phyloP scores from a whole-genome alignment of 64 coral and sea anemone genomes.

The Catalaphyllia jardinei region DNA sequence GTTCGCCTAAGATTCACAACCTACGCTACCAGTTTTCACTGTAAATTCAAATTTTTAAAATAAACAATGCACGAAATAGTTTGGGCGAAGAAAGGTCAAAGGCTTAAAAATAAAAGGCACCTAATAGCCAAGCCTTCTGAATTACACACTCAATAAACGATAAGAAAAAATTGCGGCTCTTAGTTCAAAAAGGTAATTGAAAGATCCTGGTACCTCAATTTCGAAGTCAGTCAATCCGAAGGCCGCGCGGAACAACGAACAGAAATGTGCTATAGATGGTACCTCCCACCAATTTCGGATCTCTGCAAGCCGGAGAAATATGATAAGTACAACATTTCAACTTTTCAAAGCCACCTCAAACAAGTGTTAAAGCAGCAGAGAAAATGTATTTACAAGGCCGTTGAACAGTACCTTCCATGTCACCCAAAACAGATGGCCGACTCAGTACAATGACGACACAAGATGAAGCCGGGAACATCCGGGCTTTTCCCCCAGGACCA shows the following conservation, averaged over 20 bases:
- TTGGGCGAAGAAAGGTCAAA: slow-evolving; percentile 58
- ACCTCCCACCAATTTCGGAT: slow-evolving; percentile 99
- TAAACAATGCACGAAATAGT: slow-evolving; percentile 43
- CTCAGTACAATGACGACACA: slow-evolving; percentile 96
- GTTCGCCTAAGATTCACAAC: slow-evolving; percentile 16
- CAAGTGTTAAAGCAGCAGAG: slow-evolving; percentile 66
- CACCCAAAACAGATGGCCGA: slow-evolving; percentile 99
- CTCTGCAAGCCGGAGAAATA: slow-evolving; percentile 84
- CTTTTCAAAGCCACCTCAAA: slow-evolving; percentile 63
- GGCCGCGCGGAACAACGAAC: slow-evolving; percentile 96
- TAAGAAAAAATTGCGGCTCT: slow-evolving; percentile 8
- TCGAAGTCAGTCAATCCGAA: slow-evolving; percentile 99
- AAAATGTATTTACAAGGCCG: slow-evolving; percentile 74
- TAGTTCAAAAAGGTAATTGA: slow-evolving; percentile 17
- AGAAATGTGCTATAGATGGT: slow-evolving; percentile 99
- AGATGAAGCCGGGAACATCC: slow-evolving; percentile 50
- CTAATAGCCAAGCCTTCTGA: slow-evolving; percentile 25
- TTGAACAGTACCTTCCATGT: slow-evolving; percentile 95
- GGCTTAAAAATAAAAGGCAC: slow-evolving; percentile 44
- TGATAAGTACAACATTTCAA: slow-evolving; percentile 65
- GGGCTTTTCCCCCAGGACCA: slow-evolving; percentile 62
- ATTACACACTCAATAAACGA: slow-evolving; percentile 21
- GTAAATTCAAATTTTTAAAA: slow-evolving; percentile 27
- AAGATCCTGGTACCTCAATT: slow-evolving; percentile 86
- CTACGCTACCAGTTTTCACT: slow-evolving; percentile 27